Base-by-base conservation (phyloP, 2,113 vertebrate species). In the Catharus bicknelli region DNA sequence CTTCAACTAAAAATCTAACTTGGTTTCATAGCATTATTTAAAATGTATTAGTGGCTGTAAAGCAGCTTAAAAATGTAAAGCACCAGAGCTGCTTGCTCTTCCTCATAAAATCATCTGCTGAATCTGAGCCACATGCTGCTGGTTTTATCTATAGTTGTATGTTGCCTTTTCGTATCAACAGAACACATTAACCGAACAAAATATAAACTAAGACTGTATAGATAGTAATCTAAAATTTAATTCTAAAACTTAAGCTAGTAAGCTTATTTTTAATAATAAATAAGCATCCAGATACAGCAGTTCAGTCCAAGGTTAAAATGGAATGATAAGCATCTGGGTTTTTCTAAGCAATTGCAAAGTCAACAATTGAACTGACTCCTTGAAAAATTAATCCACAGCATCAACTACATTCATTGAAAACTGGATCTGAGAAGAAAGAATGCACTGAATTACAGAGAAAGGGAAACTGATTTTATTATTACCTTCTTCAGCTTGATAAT, bases 401-500 rank as follows among this genome's bases (percentile, higher is more conserved):
- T 43, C 26, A 79, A 42, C 5, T 42, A 51, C 0, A 3, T 22
- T 85, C 45, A 62, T 30, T 74, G 27, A 43, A 42, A 25, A 58
- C 0, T 13, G 29, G 12, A 76, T 53, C 32, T 45, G 32, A 72
- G 38, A 72, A 16, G 13, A 38, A 68, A 53, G 72, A 68, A 61
- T 38, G 38, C 23, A 59, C 0, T 68, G 22, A 68, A 27, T 68
- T 53, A 67, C 7, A 8, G 25, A 67, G 43, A 43, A 12, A 51
- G 7, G 64, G 8, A 58, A 17, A 36, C 0, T 11, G 27, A 61
- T 34, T 23, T 66, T 29, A 67, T 29, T 77, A 13, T 93, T 97
- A 98, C 99, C 98, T 98, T 95, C 90, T 83, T 98, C 21, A 98
- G 96, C 32, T 77, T 67, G 2, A 32, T 69, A 10, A 98, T 95